Base-by-base conservation (phyloP, 2,113 vertebrate species). In the Nesospiza acunhae region DNA sequence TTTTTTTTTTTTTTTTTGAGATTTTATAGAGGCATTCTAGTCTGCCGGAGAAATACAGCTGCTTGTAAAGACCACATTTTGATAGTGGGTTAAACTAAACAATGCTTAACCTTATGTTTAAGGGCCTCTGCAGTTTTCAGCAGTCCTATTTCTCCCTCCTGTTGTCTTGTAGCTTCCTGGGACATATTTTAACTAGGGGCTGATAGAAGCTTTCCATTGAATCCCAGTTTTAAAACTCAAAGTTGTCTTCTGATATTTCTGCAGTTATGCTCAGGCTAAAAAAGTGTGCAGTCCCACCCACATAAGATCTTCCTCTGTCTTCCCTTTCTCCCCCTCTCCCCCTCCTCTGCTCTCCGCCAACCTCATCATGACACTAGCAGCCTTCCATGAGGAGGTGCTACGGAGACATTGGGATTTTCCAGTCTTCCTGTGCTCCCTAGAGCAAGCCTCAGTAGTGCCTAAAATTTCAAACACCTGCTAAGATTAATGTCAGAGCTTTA, bases 21-120 rank as follows among this genome's bases (percentile, higher is more conserved):
- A 75, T 78, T 95, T 96, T 94, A 81, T 89, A 72, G 88, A 84
- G 60, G 31, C 53, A 64, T 94, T 90, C 79, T 89, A 75, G 47
- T 92, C 68, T 77, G 69, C 56, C 76, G 90, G 49, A 87, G 73
- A 95, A 91, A 92, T 94, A 91, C 64, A 89, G 60, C 56, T 93
- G 68, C 90, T 92, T 95, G 60, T 93, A 81, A 97, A 94, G 76
- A 75, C 73, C 46, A 53, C 41, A 39, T 92, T 90, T 93, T 83
- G 76, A 75, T 59, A 80, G 68, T 82, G 58, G 37, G 41, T 84
- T 87, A 90, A 95, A 60, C 64, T 78, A 92, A 90, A 72, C 88
- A 87, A 72, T 81, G 41, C 53, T 89, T 95, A 94, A 82, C 83
- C 73, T 84, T 46, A n/a, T 39, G 39, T 87, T 76, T 86, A 84